Percentiles rank a stretch among this genome's conserved stretches.
Conservation (phyloP, 64 coral and sea anemone species). For the Anthopleura sola region DNA sequence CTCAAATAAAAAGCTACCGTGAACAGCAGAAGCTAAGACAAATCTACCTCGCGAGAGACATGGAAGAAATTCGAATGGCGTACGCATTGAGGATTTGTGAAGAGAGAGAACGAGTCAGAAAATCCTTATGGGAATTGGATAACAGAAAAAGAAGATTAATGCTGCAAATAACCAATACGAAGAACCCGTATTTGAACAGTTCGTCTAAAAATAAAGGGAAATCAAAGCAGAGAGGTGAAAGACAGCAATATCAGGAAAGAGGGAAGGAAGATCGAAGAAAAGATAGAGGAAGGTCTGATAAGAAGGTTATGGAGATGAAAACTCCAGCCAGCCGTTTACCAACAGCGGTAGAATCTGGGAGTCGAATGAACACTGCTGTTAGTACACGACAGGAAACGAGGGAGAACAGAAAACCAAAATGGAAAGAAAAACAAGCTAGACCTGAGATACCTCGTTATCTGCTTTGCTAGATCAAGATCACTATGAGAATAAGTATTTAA, state of each 20-base stretch:
- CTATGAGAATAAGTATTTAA: neutral
- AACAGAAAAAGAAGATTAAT: constrained; percentile 68
- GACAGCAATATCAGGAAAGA: neutral
- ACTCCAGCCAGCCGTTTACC: neutral
- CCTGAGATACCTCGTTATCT: constrained; percentile 31
- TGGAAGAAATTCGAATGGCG: constrained; percentile 81
- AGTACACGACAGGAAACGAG: neutral
- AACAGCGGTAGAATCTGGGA: neutral
- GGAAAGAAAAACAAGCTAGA: neutral
- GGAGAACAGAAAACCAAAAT: neutral
- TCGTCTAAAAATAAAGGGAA: constrained; percentile 23
- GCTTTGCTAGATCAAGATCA: neutral
- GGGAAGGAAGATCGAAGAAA: neutral
- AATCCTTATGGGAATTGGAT: constrained; percentile 89
- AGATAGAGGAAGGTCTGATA: neutral
- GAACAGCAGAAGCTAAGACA: constrained; percentile 56
- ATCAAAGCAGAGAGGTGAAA: neutral
- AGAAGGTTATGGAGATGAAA: neutral
- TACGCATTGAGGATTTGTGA: constrained; percentile 65
- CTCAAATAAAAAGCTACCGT: constrained; percentile 65
- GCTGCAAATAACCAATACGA: constrained; percentile 38
- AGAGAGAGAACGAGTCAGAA: constrained; percentile 60
- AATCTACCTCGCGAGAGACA: constrained; percentile 60
- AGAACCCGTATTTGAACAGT: neutral
- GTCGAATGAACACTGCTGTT: neutral